Base-by-base conservation (phyloP, 2,113 vertebrate species). In the Microtus ochrogaster region DNA sequence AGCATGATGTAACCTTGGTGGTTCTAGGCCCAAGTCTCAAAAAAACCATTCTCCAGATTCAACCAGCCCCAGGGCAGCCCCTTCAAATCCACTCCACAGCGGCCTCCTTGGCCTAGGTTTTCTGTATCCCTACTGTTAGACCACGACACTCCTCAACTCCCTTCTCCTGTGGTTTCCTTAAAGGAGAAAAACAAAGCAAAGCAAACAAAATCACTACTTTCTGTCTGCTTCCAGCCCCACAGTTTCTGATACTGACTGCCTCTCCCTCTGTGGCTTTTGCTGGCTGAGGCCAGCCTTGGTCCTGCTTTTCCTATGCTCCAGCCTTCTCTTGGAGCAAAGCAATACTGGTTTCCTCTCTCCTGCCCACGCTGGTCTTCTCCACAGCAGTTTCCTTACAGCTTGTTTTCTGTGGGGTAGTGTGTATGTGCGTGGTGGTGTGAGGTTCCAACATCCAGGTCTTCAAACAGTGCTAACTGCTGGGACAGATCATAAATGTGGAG, bases 221-320 rank as follows among this genome's bases (percentile, higher is more conserved):
- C 11, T 2, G 14, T 36, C 11, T 14, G 22, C 4, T 74, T 78
- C 61, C n/a, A 83, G 47, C 30, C 74, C n/a, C 58, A 8, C 5
- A 52, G 44, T n/a, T 44, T 6, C 55, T 3, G 0, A 5, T 0
- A 4, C 26, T 66, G 21, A 7, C 8, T 2, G 0, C 0, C 6
- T 52, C 44, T 4, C 14, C 3, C 44, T 4, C 14, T 2, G 28
- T 13, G 55, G 28, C 58, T 58, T 22, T 1, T 11, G 55, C 68
- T 91, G 26, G 61, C 73, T 41, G 17, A 16, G 21, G 8, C 36
- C 12, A 44, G 28, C 30, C 63, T 63, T 11, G 24, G 77, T 79
- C 49, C 65, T 33, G 74, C 17, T 88, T 77, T 87, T 86, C 91
- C 12, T 4, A 19, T 2, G 10, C 49, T 52, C 49, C n/a, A 1